These are phyloP conservation scores for Fregata magnificens DNA, from an alignment of 2,113 vertebrate species.

Conservation along the genomic window DNA sequence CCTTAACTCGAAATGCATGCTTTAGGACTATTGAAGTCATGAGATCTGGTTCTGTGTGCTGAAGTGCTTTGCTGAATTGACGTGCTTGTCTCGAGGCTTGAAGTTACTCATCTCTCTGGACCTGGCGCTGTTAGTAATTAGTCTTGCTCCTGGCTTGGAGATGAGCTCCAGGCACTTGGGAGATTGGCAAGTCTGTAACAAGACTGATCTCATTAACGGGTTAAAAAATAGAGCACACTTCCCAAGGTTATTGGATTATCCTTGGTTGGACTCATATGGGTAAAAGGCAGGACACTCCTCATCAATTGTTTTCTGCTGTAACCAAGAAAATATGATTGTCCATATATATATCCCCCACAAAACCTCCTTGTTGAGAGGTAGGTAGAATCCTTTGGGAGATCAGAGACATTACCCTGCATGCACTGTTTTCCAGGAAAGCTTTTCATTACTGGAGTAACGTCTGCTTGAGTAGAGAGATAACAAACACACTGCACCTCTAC, in stretches of 20 bases:
- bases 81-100: background rate
- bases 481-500: background rate
- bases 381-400: background rate
- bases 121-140: background rate
- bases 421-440: background rate
- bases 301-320: background rate
- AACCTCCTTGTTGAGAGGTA: background rate
- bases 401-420: background rate
- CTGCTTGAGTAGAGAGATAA: background rate
- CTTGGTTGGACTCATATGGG: fast-evolving
- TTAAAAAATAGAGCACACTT: background rate
- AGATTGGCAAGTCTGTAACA: background rate
- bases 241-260: background rate
- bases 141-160: background rate
- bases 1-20: fast-evolving
- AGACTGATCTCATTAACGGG: background rate
- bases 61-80: background rate
- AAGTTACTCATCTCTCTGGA: background rate
- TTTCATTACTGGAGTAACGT: background rate
- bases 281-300: background rate
- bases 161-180: background rate
- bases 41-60: background rate
- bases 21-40: background rate
- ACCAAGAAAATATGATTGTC: background rate
- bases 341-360: background rate